phyloP scores from a whole-genome alignment of 2,888 invertebrate species.

The Lypha dubia region DNA sequence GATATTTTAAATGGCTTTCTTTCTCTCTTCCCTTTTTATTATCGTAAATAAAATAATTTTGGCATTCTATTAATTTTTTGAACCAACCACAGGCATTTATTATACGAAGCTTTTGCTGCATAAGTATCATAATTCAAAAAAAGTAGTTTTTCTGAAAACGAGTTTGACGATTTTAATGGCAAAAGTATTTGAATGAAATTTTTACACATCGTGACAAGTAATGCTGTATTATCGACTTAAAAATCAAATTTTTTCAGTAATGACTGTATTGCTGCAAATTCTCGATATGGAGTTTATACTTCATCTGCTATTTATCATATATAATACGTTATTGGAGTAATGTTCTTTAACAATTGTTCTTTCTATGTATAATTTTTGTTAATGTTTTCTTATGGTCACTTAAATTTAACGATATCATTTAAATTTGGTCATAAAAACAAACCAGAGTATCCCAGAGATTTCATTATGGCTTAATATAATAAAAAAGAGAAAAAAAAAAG shows the following conservation, averaged over 20 bases:
- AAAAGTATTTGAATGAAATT: too few relatives aligned
- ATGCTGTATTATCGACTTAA: too few relatives aligned
- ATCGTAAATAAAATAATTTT: not conserved
- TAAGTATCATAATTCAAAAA: too few relatives aligned
- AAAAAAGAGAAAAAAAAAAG: conserved; percentile 23
- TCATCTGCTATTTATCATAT: conserved; percentile 34
- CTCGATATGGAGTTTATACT: conserved; percentile 55
- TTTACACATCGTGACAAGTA: too few relatives aligned
- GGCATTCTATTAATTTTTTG: conserved; percentile 1
- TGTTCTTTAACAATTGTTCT: not conserved
- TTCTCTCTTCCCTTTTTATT: not conserved
- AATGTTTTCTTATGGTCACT: conserved; percentile 21
- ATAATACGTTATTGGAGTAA: conserved; percentile 39
- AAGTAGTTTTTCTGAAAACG: too few relatives aligned
- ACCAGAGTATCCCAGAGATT: conserved; percentile 3
- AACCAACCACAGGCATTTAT: not conserved
- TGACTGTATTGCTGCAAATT: too few relatives aligned
- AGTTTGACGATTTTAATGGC: too few relatives aligned
- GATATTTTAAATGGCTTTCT: not conserved
- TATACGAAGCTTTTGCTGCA: too few relatives aligned
- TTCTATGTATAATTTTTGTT: not conserved
- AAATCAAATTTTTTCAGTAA: too few relatives aligned
- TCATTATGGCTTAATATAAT: not conserved
- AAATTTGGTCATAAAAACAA: conserved; percentile 41
- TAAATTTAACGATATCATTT: conserved; percentile 42